Base-by-base conservation (phyloP, 2,797 vertebrate species). In the Characodon lateralis region DNA sequence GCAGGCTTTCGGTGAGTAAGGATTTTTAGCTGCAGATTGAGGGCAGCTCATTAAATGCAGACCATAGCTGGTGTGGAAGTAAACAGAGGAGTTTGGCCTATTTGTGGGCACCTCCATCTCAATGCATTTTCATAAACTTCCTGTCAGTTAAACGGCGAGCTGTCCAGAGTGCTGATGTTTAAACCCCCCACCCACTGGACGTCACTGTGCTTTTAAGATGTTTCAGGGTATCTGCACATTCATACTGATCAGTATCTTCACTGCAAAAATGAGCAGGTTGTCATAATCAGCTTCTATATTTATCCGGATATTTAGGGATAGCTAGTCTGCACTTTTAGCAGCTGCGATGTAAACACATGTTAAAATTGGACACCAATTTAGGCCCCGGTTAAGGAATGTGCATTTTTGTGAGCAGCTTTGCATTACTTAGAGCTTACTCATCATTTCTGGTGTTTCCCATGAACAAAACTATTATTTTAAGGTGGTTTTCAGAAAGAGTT, bases 1-100 rank as follows among this genome's bases (percentile, higher is more conserved):
- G 96, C 97, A 55, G 98, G 98, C 58, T 98, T 98, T 94, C 95
- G 97, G 98, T 99, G 93, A 97, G 97, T 96, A 28, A 10, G 50
- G 2, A 0, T 43, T 61, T 16, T 69, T 2, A 39, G 41, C 31
- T n/a, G 72, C 59, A 18, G 41, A 41, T 31, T 41, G 41, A 26
- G 12, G 63, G 53, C 6, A 16, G 50, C 6, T 61, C 43, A 46
- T 69, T 26, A 41, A 84, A 78, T 71, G 84, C 77, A 53, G 61
- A 24, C 5, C 0, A 7, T 2, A 5, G 24, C 18, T 26, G 26
- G 20, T 28, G 63, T 70, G 78, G 8, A 72, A 71, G 66, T 73
- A 82, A 88, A 89, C 78, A 87, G 24, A 68, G 16, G 71, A 51
- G 56, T 53, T 65, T 58, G 88, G 85, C 86, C 88, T 77, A 14